Evolutionary conservation across 1,140 invertebrate genomes (phyloP).

Genomic region (Reticulitermes speratus): DNA sequence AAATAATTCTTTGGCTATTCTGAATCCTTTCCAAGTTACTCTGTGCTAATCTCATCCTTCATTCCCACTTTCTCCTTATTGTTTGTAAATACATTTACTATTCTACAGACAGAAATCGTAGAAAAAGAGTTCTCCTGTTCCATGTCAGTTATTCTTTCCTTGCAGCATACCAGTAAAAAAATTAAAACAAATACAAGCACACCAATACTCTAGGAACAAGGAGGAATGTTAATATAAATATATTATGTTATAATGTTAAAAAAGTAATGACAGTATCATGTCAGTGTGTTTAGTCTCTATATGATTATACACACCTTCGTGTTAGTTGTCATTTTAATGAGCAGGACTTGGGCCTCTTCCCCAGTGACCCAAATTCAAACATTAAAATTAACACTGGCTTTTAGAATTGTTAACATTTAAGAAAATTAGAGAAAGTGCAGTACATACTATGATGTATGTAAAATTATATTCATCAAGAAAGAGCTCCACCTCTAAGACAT

Average conservation of each 20-base stretch:
- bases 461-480: background rate
- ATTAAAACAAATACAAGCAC: background rate
- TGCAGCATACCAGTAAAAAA: background rate
- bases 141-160: background rate
- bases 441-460: background rate
- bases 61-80: background rate
- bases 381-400: constrained; percentile 18
- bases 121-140: background rate
- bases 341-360: constrained; percentile 31
- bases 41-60: background rate
- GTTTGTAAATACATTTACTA: background rate
- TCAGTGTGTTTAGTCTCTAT: background rate
- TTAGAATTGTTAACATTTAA: background rate
- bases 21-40: background rate
- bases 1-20: background rate
- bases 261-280: background rate
- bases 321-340: background rate
- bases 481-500: background rate
- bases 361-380: constrained; percentile 30
- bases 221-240: background rate
- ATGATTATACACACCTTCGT: background rate
- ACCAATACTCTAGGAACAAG: background rate
- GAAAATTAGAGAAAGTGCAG: background rate
- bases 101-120: constrained; percentile 7
- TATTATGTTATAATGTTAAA: background rate